Conservation (phyloP, 1,140 invertebrate genomes). For the Pogonomyrmex californicus region DNA sequence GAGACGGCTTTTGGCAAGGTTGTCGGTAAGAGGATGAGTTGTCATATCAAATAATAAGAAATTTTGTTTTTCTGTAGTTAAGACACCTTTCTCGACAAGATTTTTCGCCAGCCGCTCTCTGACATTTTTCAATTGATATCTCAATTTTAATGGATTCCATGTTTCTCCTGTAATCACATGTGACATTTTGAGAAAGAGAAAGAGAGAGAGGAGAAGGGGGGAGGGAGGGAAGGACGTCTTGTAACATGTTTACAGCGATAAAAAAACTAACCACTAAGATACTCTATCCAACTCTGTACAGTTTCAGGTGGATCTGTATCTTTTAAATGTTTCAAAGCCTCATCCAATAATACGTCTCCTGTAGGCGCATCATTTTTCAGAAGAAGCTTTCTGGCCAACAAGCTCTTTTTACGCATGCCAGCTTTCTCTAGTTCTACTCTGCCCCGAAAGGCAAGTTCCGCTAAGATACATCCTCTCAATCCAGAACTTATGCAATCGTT, state of each 20-base stretch:
- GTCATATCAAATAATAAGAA: slow-evolving; percentile 99
- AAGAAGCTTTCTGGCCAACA: slow-evolving; percentile 93
- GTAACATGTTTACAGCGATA: neutral
- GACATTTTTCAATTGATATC: slow-evolving; percentile 99
- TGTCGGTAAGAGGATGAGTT: slow-evolving; percentile 99
- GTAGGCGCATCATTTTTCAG: slow-evolving; percentile 96
- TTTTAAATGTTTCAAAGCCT: slow-evolving; percentile 99
- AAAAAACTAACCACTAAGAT: slow-evolving; percentile 95
- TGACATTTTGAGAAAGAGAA: neutral
- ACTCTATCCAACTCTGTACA: slow-evolving; percentile 99
- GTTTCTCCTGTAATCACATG: slow-evolving; percentile 94
- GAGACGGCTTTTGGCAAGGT: slow-evolving; percentile 97
- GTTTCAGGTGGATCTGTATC: slow-evolving; percentile 98
- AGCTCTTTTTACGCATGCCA: slow-evolving; percentile 97
- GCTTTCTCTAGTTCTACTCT: slow-evolving; percentile 98
- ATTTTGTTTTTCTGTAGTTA: slow-evolving; percentile 99
- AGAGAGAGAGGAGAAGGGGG: too few species aligned
- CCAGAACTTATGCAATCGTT: slow-evolving; percentile 99
- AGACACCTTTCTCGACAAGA: slow-evolving; percentile 99
- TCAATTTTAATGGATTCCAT: slow-evolving; percentile 99
- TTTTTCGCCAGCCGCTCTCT: slow-evolving; percentile 99
- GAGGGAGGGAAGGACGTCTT: neutral
- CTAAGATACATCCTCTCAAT: slow-evolving; percentile 98
- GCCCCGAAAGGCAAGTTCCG: slow-evolving; percentile 97
- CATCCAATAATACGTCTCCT: slow-evolving; percentile 99